Conservation (phyloP, 2,797 vertebrate species). For the Diglossa cyanea region DNA sequence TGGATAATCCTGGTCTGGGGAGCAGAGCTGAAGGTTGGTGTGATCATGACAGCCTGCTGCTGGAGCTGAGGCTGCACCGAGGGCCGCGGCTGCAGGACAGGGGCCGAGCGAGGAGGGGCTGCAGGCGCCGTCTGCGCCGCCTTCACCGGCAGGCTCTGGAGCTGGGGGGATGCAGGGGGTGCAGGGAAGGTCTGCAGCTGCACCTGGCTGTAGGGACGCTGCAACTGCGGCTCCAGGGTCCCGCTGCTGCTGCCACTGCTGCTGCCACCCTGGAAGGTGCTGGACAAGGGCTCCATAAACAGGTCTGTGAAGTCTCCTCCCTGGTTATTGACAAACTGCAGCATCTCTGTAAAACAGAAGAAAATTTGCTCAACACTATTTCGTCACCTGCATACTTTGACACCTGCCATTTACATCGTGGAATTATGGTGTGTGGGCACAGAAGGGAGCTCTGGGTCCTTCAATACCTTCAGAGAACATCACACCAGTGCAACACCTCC, state of each 20-base stretch:
- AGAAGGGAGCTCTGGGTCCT: background rate
- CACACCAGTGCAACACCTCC: background rate
- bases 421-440: rapidly evolving
- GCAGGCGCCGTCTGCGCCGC: constrained; percentile 62
- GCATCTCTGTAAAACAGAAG: constrained; percentile 85
- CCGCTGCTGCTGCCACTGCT: background rate
- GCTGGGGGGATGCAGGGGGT: constrained; percentile 56
- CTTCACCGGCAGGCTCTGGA: constrained; percentile 71
- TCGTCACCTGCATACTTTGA: background rate
- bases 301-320: constrained; percentile 92
- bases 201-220: constrained; percentile 66
- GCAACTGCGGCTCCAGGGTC: constrained; percentile 26
- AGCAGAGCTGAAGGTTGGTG: constrained; percentile 81
- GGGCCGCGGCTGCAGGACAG: constrained; percentile 77
- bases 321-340: constrained; percentile 97
- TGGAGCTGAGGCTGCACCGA: constrained; percentile 85
- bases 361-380: rapidly evolving
- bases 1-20: constrained; percentile 91
- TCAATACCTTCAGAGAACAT: background rate
- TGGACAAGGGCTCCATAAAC: constrained; percentile 88
- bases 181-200: constrained; percentile 58
- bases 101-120: constrained; percentile 61
- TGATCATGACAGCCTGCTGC: constrained; percentile 91
- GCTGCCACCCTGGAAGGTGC: constrained; percentile 52
- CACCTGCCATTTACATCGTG: rapidly evolving